These are phyloP conservation scores for Mya arenaria DNA, from an alignment of 1,140 invertebrate species.

Conservation along the genomic window DNA sequence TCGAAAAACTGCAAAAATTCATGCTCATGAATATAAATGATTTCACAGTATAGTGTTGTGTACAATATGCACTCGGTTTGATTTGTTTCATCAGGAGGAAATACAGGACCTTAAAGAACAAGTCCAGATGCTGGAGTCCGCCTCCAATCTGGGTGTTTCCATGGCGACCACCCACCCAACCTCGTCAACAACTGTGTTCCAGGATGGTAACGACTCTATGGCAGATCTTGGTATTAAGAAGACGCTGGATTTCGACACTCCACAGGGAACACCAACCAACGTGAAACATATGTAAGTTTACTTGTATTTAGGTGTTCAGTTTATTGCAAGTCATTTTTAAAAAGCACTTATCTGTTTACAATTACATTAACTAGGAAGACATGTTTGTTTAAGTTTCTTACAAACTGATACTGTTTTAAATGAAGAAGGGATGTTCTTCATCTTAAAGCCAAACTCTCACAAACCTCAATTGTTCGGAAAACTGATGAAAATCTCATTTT, in stretches of 20 bases:
- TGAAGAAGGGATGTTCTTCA: too few relatives aligned
- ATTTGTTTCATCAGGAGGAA: slow-evolving; percentile 73
- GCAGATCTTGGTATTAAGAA: slow-evolving; percentile 75
- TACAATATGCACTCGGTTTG: too few relatives aligned
- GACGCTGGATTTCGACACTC: slow-evolving; percentile 72
- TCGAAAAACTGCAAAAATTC: too few relatives aligned
- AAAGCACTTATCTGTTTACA: neutral
- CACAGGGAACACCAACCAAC: slow-evolving; percentile 48
- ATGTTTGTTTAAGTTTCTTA: too few relatives aligned
- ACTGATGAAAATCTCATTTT: too few relatives aligned
- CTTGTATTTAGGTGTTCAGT: neutral
- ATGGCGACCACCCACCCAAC: neutral
- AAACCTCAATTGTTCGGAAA: too few relatives aligned
- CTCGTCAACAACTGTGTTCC: slow-evolving; percentile 21
- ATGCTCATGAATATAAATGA: too few relatives aligned
- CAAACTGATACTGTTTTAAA: too few relatives aligned
- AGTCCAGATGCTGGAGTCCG: slow-evolving; percentile 76
- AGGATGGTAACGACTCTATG: slow-evolving; percentile 72
- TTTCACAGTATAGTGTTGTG: too few relatives aligned
- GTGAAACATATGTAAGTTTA: slow-evolving; percentile 10
- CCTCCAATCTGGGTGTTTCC: slow-evolving; percentile 68
- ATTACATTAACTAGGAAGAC: neutral
- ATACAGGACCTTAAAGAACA: slow-evolving; percentile 77
- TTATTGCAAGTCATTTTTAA: neutral
- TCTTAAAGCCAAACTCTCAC: too few relatives aligned